Conservation (phyloP, 2,888 invertebrate species). For the Camptogramma bilineatum region DNA sequence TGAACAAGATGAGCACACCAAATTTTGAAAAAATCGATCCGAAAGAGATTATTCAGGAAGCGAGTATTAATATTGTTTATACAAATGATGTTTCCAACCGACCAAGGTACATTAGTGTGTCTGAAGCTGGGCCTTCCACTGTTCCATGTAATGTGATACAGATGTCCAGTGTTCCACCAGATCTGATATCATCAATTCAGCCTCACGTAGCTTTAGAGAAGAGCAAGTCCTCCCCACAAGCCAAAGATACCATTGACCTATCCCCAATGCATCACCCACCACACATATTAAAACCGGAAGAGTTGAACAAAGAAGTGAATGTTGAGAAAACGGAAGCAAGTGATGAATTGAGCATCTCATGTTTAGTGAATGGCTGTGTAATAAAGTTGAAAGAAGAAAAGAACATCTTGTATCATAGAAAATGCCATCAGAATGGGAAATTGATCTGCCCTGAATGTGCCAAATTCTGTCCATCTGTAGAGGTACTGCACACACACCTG, state of each 20-base stretch:
- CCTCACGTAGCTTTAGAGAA: conserved; percentile 50
- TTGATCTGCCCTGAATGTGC: conserved; percentile 89
- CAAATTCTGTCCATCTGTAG: conserved; percentile 84
- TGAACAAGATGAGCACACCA: conserved; percentile 78
- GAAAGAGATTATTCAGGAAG: conserved; percentile 80
- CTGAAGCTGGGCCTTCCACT: conserved; percentile 57
- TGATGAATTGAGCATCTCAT: conserved; percentile 65
- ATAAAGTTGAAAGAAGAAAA: conserved; percentile 84
- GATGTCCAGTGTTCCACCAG: conserved; percentile 73
- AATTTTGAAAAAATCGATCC: conserved; percentile 80
- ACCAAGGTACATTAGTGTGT: conserved; percentile 69
- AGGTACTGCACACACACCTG: conserved; percentile 90
- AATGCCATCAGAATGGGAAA: conserved; percentile 84
- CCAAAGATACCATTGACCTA: conserved; percentile 24
- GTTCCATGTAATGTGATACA: conserved; percentile 65
- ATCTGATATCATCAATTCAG: conserved; percentile 76
- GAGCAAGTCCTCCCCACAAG: conserved; percentile 49
- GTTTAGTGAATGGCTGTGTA: conserved; percentile 84
- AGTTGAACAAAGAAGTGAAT: conserved; percentile 42
- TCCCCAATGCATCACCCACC: conserved; percentile 47
- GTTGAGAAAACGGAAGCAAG: conserved; percentile 45
- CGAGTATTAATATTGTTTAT: conserved; percentile 80
- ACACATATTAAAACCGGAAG: conserved; percentile 53
- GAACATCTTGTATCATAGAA: conserved; percentile 87
- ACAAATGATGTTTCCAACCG: conserved; percentile 66